Percentiles rank a stretch among this genome's conserved stretches.
These are phyloP conservation scores for Melospiza georgiana DNA, from an alignment of 2,113 vertebrate species.

Conservation along the genomic window DNA sequence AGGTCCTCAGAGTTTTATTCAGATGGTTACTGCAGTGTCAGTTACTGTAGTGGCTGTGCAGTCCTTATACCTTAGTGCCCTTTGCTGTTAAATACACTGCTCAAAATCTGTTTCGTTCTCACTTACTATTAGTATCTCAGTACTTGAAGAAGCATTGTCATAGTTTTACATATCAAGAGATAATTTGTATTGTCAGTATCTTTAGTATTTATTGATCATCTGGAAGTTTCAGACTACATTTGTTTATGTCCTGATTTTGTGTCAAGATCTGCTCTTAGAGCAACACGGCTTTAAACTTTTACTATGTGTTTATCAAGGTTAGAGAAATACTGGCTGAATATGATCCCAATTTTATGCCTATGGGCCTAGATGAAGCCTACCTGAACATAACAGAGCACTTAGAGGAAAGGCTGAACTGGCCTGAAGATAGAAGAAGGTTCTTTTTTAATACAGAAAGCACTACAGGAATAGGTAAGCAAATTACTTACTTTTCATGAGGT, in stretches of 20 bases:
- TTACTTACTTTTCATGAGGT: background rate
- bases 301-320: slow-evolving; percentile 77
- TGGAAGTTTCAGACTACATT: slow-evolving; percentile 18
- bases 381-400: slow-evolving; percentile 93
- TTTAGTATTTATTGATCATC: background rate
- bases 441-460: slow-evolving; percentile 26
- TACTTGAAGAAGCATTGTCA: background rate
- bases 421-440: slow-evolving; percentile 83
- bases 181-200: slow-evolving; percentile 33
- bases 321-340: slow-evolving; percentile 89
- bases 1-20: background rate
- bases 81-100: background rate
- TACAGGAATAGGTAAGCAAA: slow-evolving; percentile 62
- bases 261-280: background rate
- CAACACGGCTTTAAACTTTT: slow-evolving; percentile 20
- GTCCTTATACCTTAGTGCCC: background rate
- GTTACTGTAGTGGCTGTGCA: background rate
- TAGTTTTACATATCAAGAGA: background rate
- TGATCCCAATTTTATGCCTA: slow-evolving; percentile 88
- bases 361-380: slow-evolving; percentile 97
- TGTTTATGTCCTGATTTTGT: background rate
- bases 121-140: background rate
- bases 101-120: background rate
- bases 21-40: background rate
- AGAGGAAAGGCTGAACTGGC: slow-evolving; percentile 84